phyloP scores from a whole-genome alignment of 2,113 vertebrate genomes.

The Cyprinodon variegatus region DNA sequence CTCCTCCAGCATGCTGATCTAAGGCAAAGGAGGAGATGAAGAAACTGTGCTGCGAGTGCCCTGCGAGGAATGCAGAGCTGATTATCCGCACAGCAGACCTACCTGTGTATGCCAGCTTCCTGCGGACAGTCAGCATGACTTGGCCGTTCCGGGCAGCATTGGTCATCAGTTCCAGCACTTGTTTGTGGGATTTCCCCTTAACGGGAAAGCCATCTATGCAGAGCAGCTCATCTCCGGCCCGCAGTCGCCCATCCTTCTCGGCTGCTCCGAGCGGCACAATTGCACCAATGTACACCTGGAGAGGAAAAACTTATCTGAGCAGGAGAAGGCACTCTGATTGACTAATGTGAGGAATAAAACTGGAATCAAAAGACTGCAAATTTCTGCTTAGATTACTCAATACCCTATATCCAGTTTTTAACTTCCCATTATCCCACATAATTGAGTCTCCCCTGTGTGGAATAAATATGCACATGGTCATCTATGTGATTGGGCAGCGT shows the following conservation, averaged over 20 bases:
- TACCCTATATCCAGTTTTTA: background rate
- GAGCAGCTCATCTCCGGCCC: constrained; percentile 94
- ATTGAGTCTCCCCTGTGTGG: background rate
- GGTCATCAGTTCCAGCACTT: constrained; percentile 97
- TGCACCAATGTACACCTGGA: constrained; percentile 95
- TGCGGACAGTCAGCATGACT: constrained; percentile 91
- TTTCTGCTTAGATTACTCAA: background rate
- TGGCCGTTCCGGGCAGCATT: constrained; percentile 94
- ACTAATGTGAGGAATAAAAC: background rate
- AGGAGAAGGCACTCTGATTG: background rate
- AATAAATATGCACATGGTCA: too few relatives aligned
- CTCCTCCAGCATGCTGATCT: constrained; percentile 38
- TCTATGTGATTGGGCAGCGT: background rate
- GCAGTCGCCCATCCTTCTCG: constrained; percentile 92
- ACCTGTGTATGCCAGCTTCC: constrained; percentile 88
- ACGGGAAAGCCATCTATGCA: constrained; percentile 93
- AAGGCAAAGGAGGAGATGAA: constrained; percentile 18
- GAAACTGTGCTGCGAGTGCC: background rate
- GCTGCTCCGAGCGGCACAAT: constrained; percentile 95
- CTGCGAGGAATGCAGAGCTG: constrained; percentile 2
- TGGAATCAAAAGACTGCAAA: too few relatives aligned
- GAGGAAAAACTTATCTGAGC: constrained; percentile 11
- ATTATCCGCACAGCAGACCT: constrained; percentile 38
- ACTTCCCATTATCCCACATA: background rate
- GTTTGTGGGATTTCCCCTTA: constrained; percentile 96